A percentile compares a stretch with the other conserved stretches of the same genome.
These are phyloP conservation scores for Rhinichthys klamathensis DNA, from an alignment of 2,113 vertebrate genomes.

Conservation along the genomic window DNA sequence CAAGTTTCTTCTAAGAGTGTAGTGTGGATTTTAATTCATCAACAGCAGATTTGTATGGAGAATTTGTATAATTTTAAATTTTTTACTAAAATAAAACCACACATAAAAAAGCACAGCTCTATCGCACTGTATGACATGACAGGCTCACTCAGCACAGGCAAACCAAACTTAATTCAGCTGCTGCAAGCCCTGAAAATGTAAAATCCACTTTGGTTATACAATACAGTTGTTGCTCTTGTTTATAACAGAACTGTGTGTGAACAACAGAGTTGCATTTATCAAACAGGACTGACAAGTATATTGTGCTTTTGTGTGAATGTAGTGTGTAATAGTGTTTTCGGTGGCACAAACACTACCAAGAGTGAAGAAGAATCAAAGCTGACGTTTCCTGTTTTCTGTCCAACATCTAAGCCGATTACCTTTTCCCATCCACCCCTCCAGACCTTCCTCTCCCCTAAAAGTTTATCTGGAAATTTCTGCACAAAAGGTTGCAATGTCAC, in stretches of 20 bases:
- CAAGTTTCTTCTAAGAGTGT: neutral
- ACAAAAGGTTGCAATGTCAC: slow-evolving; percentile 67
- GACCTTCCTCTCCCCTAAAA: slow-evolving; percentile 8
- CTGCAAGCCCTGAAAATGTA: neutral
- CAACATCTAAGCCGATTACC: slow-evolving; percentile 67
- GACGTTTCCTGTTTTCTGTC: slow-evolving; percentile 3
- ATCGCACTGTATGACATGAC: neutral
- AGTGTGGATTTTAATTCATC: neutral
- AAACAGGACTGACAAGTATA: slow-evolving; percentile 6
- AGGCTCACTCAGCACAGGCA: neutral
- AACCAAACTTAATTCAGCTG: neutral
- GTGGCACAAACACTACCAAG: neutral
- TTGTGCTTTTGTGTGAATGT: neutral
- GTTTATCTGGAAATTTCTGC: slow-evolving; percentile 61
- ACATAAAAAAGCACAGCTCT: neutral
- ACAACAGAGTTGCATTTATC: neutral
- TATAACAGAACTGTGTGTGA: neutral
- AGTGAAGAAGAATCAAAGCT: slow-evolving; percentile 35
- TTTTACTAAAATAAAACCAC: neutral
- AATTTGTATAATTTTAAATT: no score
- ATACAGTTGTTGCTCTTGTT: neutral
- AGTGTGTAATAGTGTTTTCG: slow-evolving; percentile 35
- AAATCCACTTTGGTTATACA: neutral
- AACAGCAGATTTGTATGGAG: neutral
- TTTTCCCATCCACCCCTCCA: slow-evolving; percentile 32